Base-by-base conservation (phyloP, 1,140 invertebrate genomes). In the Drosophila persimilis region DNA sequence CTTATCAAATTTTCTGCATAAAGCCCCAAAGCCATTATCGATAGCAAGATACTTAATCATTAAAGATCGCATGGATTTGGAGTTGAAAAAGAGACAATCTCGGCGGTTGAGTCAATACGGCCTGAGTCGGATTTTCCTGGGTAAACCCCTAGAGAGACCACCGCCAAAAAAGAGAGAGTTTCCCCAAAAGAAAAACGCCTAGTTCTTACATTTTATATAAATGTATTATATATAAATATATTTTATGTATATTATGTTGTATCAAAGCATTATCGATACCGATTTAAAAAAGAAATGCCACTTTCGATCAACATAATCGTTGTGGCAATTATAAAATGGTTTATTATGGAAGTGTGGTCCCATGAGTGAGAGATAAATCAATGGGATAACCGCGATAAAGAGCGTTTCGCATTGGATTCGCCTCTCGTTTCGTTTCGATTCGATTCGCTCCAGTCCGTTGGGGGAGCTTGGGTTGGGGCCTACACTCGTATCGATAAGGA, bases 311-410 rank as follows among this genome's bases (percentile, higher is more conserved):
- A 24, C 46, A 50, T 6, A 56, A 31, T 53, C 47, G 29, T 5
- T 47, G 47, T 63, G 64, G 64, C 67, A 78, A 78, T 83, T 83
- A 77, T 83, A 61, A 83, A 83, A 83, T 83, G 83, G 74, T 83
- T 83, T 83, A 83, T 83, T 85, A 70, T 77, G 62, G 77, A 77
- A 65, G 73, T 73, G 61, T 45, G 52, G 56, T 60, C 66, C 26
- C 53, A 61, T 73, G 76, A 85, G 80, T 80, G 65, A 60, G 73
- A 85, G 80, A 84, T 84, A 84, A 84, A 84, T 84, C 80, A 84
- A 84, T 75, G 48, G 80, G 80, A 84, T 84, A 84, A 84, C 76
- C 55, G 76, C 76, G 80, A 83, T 83, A 84, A 85, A 78, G 24
- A 57, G 80, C 72, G 45, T 62, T 63, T 45, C 70, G 45, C 61